Evolutionary conservation across 2,888 invertebrate species (phyloP), one percentile per base, ranked within the genome.

Genomic region (Crioceris asparagi): DNA sequence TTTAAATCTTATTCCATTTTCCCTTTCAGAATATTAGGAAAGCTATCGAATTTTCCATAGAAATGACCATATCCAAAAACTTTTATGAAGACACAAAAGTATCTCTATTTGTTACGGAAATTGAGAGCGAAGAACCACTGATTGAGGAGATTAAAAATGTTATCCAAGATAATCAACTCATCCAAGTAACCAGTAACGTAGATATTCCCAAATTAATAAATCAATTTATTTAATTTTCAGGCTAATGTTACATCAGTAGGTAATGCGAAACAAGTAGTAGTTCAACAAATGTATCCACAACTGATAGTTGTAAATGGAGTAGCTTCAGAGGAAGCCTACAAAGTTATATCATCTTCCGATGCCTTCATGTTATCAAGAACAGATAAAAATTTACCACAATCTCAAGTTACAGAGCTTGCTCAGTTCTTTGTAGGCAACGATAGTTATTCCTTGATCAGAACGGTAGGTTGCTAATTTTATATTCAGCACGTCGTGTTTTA

Each of bases 41-140:
- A n/a, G n/a, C n/a, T n/a, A n/a, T n/a, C n/a, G n/a, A n/a, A n/a
- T n/a, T n/a, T n/a, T n/a, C n/a, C 21, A 21, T 21, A 21, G 10
- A 10, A 7, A 6, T 21, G 6, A 10, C 10, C 21, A 21, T 21
- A 21, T 21, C 10, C 21, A 21, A 21, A 21, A 21, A 21, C 21
- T 21, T 6, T 21, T 21, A 21, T 15, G 55, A 55, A n/a, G 48
- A 49, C 15, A 43, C 44, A 19, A 40, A 48, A 1, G 56, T 47
- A 6, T 60, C 52, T 36, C 46, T 63, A 6, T 50, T 52, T 32
- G 47, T 64, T 7, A 57, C 56, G 2, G 64, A 64, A 49, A 45
- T 62, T n/a, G 52, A 57, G 39, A 52, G 53, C 4, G 41, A 50
- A 14, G 50, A 54, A 29, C 35, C 49, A 7, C 43, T 61, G 12